Evolutionary conservation across 2,797 vertebrate genomes (phyloP), one percentile per base, ranked within the genome.

Genomic region (Trachurus trachurus): DNA sequence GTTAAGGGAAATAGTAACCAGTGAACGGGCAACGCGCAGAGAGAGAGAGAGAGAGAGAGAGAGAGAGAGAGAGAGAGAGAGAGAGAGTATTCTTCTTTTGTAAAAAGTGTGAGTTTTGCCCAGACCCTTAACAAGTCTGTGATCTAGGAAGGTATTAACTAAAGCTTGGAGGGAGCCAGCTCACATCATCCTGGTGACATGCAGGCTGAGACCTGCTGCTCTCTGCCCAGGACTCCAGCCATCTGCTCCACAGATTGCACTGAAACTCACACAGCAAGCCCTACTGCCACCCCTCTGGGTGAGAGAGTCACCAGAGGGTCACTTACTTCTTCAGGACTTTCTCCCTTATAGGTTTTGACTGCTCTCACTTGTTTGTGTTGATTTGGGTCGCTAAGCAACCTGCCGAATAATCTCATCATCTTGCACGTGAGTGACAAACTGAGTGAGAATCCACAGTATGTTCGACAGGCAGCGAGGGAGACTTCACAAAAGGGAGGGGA

Each of bases 211-310:
- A 96, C 95, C 94, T 96, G 96, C 94, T 88, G 92, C 93, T 96
- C 94, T 93, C 91, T 91, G 92, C 90, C 94, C 95, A 83, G 94
- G 95, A 96, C 95, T 95, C 90, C 89, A 95, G 96, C 97, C 97
- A 98, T 98, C 96, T 97, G 97, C 95, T 97, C 96, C 91, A 93
- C 95, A 95, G 92, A 93, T 96, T 95, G 96, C 93, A 89, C 79
- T 84, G 87, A 92, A 92, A 91, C 91, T 87, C 88, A 91, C 93
- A 91, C 93, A 93, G 94, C 94, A 89, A 96, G 95, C 76, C 80
- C 93, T 92, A 93, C 94, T 93, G 93, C 93, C 94, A 87, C 95
- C 92, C 95, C 96, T 95, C 91, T 94, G 96, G 96, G 96, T 96
- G 94, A 94, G 83, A 85, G 92, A 93, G 93, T 94, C 94, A 96